phyloP scores from a whole-genome alignment of 2,797 vertebrate species.

The Notolabrus celidotus region DNA sequence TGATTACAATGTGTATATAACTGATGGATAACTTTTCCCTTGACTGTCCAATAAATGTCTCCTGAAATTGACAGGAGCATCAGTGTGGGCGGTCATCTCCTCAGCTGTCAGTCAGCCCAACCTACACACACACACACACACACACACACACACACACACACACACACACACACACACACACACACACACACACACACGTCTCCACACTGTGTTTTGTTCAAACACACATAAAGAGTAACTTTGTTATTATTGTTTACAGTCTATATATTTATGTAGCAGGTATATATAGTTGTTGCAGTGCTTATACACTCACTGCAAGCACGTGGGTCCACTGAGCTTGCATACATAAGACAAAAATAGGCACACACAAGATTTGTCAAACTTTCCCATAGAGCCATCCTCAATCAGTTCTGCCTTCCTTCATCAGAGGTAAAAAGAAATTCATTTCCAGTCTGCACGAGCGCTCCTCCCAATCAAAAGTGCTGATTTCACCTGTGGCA shows the following conservation, averaged over 20 bases:
- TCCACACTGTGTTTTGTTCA: too few relatives aligned
- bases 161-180: background rate
- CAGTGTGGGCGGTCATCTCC: background rate
- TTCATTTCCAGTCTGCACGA: constrained; percentile 2
- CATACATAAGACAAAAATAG: background rate
- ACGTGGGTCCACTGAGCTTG: background rate
- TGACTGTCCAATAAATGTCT: background rate
- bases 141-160: background rate
- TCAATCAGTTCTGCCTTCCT: background rate
- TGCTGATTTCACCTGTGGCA: constrained; percentile 30
- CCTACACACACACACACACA: background rate
- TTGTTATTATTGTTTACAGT: too few relatives aligned
- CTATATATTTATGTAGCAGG: too few relatives aligned
- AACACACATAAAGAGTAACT: too few relatives aligned
- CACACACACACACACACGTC: background rate
- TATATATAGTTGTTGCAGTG: background rate
- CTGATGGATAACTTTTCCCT: background rate
- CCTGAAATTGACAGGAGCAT: background rate
- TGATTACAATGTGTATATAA: background rate
- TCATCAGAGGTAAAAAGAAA: constrained; percentile 23
- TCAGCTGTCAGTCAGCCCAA: background rate
- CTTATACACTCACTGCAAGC: background rate
- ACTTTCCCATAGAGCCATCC: background rate
- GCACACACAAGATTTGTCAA: background rate
- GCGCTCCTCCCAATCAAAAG: constrained; percentile 26